phyloP scores from a whole-genome alignment of 2,113 vertebrate genomes.

The Corvus hawaiiensis region DNA sequence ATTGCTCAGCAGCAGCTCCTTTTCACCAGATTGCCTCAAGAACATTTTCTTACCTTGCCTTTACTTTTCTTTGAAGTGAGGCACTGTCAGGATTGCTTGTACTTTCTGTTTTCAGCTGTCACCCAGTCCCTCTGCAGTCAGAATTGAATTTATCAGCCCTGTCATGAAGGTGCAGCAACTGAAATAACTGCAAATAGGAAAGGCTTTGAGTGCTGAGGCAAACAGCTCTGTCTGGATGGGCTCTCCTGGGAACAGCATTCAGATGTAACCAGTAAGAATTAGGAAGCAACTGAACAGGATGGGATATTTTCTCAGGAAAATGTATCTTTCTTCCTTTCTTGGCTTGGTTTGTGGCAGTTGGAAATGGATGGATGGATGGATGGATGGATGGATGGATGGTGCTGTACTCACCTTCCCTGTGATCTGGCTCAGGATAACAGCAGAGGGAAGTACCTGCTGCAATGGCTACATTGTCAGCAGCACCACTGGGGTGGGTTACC shows the following conservation, averaged over 20 bases:
- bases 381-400: background rate
- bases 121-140: background rate
- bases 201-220: background rate
- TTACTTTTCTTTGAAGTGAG: constrained; percentile 17
- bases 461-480: background rate
- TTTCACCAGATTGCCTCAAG: background rate
- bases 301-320: background rate
- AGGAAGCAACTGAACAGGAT: background rate
- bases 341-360: background rate
- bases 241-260: background rate
- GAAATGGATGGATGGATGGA: background rate
- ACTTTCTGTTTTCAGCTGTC: constrained; percentile 45
- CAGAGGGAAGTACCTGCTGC: background rate
- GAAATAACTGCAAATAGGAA: constrained; percentile 21
- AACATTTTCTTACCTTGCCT: background rate
- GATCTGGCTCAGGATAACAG: background rate
- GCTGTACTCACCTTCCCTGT: background rate
- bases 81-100: constrained; percentile 12
- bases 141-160: constrained; percentile 24
- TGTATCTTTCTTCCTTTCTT: background rate
- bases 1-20: background rate
- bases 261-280: background rate
- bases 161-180: background rate
- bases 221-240: background rate
- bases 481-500: background rate